A percentile compares a stretch with the other conserved stretches of the same genome.
These are phyloP conservation scores for Sympetrum striolatum DNA, from an alignment of 2,888 invertebrate genomes.

Conservation along the genomic window DNA sequence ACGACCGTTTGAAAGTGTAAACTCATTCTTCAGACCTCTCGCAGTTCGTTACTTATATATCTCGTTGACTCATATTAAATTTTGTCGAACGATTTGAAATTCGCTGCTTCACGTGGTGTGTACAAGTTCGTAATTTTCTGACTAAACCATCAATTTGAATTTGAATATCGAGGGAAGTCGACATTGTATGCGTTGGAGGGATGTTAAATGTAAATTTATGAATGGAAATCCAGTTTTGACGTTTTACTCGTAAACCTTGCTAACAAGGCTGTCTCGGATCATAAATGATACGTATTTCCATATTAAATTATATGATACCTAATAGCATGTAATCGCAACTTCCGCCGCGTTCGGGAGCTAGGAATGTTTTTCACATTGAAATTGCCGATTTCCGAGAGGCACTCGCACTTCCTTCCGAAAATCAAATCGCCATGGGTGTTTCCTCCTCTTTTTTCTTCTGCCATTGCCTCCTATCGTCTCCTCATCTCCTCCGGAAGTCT, in stretches of 20 bases:
- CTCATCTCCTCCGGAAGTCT: constrained; percentile 34
- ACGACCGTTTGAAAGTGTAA: no score
- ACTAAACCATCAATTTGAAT: no score
- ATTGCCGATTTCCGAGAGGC: not conserved
- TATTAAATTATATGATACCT: not conserved
- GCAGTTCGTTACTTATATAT: no score
- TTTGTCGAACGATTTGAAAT: no score
- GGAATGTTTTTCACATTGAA: not conserved
- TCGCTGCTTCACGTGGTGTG: no score
- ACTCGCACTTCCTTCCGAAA: constrained; percentile 16
- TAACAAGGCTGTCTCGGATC: not conserved
- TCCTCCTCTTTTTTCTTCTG: not conserved
- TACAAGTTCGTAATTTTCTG: no score
- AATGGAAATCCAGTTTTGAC: not conserved
- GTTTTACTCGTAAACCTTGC: not conserved
- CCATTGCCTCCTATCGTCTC: not conserved
- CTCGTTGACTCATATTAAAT: no score
- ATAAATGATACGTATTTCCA: not conserved
- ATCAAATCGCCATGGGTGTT: not conserved
- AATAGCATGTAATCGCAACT: not conserved
- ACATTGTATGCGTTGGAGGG: no score
- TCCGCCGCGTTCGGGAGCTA: not conserved
- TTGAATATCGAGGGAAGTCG: no score
- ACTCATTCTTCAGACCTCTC: no score
- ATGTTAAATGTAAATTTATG: not conserved